A percentile compares a stretch with the other conserved stretches of the same genome.
Evolutionary conservation across 2,888 invertebrate genomes (phyloP).

Genomic region (Leptinotarsa juncta): DNA sequence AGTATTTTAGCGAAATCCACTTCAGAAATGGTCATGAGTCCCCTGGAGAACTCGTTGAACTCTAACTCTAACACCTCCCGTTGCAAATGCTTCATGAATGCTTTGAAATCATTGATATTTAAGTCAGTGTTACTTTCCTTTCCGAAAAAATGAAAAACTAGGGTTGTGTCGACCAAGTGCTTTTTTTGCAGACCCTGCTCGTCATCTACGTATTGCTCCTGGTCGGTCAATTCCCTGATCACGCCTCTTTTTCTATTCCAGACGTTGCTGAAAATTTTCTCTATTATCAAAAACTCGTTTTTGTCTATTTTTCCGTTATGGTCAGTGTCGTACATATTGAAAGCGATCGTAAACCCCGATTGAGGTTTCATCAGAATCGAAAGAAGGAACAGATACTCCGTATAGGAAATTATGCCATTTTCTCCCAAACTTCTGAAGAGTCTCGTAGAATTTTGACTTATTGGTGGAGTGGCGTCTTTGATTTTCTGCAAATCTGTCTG

Average conservation of each 20-base stretch:
- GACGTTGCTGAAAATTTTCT: constrained; percentile 91
- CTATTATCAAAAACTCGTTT: constrained; percentile 97
- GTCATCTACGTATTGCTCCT: constrained; percentile 78
- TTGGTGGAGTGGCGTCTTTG: constrained; percentile 79
- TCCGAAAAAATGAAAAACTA: constrained; percentile 96
- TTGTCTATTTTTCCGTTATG: constrained; percentile 97
- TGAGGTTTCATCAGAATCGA: constrained; percentile 91
- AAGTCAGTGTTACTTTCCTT: constrained; percentile 89
- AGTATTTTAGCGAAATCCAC: constrained; percentile 96
- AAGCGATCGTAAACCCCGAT: constrained; percentile 95
- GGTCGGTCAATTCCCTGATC: constrained; percentile 57
- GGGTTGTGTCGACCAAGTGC: constrained; percentile 83
- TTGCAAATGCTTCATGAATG: constrained; percentile 97
- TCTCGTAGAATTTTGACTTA: constrained; percentile 82
- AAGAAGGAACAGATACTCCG: constrained; percentile 96
- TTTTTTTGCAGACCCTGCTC: constrained; percentile 77
- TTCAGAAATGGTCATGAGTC: constrained; percentile 86
- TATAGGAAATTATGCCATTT: constrained; percentile 95
- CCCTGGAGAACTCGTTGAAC: constrained; percentile 96
- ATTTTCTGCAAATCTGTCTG: constrained; percentile 81
- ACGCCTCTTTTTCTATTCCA: constrained; percentile 87
- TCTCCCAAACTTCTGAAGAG: constrained; percentile 90
- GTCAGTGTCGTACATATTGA: constrained; percentile 99
- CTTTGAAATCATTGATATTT: constrained; percentile 90
- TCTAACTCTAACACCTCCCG: constrained; percentile 96